phyloP scores from a whole-genome alignment of 2,888 invertebrate genomes.

The Aporophyla lueneburgensis region DNA sequence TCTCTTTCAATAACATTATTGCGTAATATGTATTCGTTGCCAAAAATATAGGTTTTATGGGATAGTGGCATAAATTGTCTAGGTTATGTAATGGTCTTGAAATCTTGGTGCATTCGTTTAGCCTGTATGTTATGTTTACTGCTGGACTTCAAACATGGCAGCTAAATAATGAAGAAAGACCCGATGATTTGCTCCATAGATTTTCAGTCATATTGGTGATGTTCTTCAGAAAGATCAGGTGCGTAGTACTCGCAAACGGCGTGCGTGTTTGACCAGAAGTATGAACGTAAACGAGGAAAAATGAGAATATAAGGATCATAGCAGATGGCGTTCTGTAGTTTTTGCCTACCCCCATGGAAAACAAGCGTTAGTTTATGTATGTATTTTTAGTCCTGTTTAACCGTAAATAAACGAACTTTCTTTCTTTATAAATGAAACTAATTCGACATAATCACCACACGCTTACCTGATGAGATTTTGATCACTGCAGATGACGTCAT shows the following conservation, averaged over 20 bases:
- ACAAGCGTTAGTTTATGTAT: no score
- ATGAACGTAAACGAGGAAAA: no score
- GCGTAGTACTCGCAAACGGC: no score
- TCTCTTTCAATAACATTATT: slow-evolving; percentile 61
- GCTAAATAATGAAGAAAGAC: neutral
- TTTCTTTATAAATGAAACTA: neutral
- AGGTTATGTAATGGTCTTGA: slow-evolving; percentile 30
- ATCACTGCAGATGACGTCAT: neutral
- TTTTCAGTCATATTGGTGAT: no score
- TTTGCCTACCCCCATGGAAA: no score
- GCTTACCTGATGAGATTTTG: neutral
- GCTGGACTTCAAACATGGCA: neutral
- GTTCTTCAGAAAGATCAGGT: no score
- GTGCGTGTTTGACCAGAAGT: no score
- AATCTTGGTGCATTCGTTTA: slow-evolving; percentile 10
- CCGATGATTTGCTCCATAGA: neutral
- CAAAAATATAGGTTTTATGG: slow-evolving; percentile 53
- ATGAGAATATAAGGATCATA: no score
- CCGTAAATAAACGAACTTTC: neutral
- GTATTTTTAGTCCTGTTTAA: neutral
- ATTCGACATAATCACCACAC: neutral
- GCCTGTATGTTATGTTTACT: neutral
- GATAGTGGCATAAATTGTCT: slow-evolving; percentile 4
- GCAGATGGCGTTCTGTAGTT: no score
- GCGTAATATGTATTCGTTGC: slow-evolving; percentile 56